Evolutionary conservation across 53 echinoderm and acorn worm species (phyloP), one percentile per base, ranked within the genome.

Genomic region (Crossaster papposus): DNA sequence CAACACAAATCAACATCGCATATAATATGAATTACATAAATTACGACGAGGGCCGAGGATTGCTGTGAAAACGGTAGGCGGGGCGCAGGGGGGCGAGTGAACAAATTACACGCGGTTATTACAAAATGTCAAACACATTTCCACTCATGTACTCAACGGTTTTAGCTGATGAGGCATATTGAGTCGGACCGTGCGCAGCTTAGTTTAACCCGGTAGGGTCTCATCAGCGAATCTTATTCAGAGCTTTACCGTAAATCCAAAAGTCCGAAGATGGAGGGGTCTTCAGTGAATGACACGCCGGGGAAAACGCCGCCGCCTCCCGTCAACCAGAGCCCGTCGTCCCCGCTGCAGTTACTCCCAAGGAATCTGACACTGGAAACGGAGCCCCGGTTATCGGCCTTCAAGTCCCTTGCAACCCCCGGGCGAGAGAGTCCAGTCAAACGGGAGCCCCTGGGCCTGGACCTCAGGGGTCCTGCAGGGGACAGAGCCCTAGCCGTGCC

Each of bases 371-470:
- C 87, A 76, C 35, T 87, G 76, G 87, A 62, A 55, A 23, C 14
- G 35, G 91, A 91, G 55, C 84, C 91, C 64, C 83, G 91, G 52
- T 79, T 91, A 14, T 91, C 91, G 52, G 91, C 91, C n/a, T 91
- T 91, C 54, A 91, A 65, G 26, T 91, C 91, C 34, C 71, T 83
- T 26, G 51, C 13, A 28, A 23, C 85, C 33, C 32, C 64, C 15
- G 37, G 87, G 2, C 62, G 76, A 23, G 87, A 87, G 62, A 77
- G 87, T 23, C 87, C 87, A 55, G 87, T 87, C 10, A 87, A 87
- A 36, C 75, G 87, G 36, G 87, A 87, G 63, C 77, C 26, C 10
- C 23, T 5, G 17, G 10, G 17, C 13, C 83, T 24, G 68, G 37
- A 62, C 37, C 20, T 70, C 5, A 72, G 30, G 72, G 28, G 77